Base-by-base conservation (phyloP, 1,140 invertebrate genomes). In the Drosophila lowei region DNA sequence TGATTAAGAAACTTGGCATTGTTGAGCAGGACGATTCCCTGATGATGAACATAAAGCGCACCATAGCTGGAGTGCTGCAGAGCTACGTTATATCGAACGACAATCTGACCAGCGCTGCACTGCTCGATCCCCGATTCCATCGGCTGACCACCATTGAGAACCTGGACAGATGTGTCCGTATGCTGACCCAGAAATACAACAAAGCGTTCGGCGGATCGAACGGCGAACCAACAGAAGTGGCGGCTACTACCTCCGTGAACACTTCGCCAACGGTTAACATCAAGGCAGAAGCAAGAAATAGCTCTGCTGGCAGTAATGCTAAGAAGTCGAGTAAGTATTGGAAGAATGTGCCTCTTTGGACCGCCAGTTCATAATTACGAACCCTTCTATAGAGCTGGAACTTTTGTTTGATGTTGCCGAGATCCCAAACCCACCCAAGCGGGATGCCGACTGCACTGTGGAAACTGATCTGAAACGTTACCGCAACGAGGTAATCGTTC, bases 51-150 rank as follows among this genome's bases (percentile, higher is more conserved):
- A 67, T 91, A 13, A 91, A 91, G 63, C 72, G 70, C 3, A 86
- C 89, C 8, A 90, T 91, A 50, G 64, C 72, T 0, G 55, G 46
- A 11, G 80, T 88, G n/a, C 60, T 91, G 15, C 77, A 91, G 34
- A 56, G 64, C 0, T 68, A 90, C 38, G 57, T 91, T 6, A 81
- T 89, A 52, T 63, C 74, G 0, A 80, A 90, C 57, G 73, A 88
- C 30, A 88, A 83, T 21, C 38, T 91, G 44, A 90, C 90, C 21
- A 84, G 88, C 15, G 77, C 90, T 11, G 89, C 90, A 11, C 46
- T 91, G 58, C 46, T 91, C 8, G 90, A 91, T 71, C 90, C 90
- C 1, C 72, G 90, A 13, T 91, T 91, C 75, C 90, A 91, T 66
- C 89, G 90, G n/a, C 54, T 91, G 23, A 91, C 80, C n/a, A 81